Percentiles rank a stretch among this genome's conserved stretches.
Conservation (phyloP, 2,797 vertebrate genomes). For the Microhierax caerulescens region DNA sequence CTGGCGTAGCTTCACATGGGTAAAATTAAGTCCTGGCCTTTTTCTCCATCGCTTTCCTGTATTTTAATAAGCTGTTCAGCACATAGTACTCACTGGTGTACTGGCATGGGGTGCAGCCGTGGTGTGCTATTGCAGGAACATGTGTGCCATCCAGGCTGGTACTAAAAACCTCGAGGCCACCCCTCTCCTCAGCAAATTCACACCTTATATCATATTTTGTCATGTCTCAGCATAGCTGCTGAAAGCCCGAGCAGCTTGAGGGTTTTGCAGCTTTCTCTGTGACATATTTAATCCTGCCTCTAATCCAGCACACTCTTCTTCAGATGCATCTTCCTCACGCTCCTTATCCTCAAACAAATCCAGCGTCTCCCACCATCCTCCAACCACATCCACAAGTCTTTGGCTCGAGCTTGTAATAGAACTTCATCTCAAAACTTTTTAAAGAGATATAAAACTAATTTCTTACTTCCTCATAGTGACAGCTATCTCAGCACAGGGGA, state of each 20-base stretch:
- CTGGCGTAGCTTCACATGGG: background rate
- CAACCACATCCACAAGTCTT: background rate
- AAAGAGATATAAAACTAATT: background rate
- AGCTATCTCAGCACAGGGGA: background rate
- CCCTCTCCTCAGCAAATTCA: background rate
- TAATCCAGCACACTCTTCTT: background rate
- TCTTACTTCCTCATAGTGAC: background rate
- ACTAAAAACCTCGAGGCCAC: background rate
- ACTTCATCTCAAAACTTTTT: background rate
- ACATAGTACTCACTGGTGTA: rapidly evolving
- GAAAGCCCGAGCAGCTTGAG: background rate
- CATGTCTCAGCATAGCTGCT: background rate
- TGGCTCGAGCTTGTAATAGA: background rate
- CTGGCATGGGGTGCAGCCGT: background rate
- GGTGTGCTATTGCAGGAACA: background rate
- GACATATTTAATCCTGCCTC: background rate
- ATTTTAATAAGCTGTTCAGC: background rate
- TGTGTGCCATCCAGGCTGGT: background rate
- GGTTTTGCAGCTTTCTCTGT: background rate
- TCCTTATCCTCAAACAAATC: background rate
- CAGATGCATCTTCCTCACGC: background rate
- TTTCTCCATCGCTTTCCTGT: background rate
- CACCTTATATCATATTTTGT: background rate
- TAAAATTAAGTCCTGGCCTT: background rate
- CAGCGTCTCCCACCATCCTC: background rate